Conservation (phyloP, 2,797 vertebrate species). For the Hapalemur alaotrensis region DNA sequence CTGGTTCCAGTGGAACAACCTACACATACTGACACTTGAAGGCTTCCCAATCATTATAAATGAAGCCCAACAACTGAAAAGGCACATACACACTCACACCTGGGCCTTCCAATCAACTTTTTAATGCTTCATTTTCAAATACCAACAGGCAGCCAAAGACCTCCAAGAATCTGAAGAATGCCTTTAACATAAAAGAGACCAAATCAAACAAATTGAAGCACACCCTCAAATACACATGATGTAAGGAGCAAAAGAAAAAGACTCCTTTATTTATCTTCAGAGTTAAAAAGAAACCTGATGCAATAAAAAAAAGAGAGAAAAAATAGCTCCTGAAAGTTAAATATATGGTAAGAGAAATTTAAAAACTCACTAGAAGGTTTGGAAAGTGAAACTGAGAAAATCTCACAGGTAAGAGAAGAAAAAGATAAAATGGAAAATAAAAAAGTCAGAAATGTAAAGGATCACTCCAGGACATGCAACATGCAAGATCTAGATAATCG, state of each 20-base stretch:
- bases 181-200: conserved; percentile 15
- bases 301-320: not conserved
- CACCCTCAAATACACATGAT: not conserved
- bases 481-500: not conserved
- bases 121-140: conserved; percentile 36
- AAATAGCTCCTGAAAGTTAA: not conserved
- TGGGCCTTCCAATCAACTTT: not conserved
- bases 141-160: not conserved
- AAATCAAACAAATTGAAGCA: conserved; percentile 29
- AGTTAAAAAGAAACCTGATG: not conserved
- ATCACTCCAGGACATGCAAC: not conserved
- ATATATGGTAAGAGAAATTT: not conserved
- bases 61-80: not conserved
- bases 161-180: not conserved
- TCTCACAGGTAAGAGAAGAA: not conserved
- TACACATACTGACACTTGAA: not conserved
- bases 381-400: not conserved
- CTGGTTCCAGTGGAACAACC: not conserved
- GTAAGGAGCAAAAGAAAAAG: not conserved
- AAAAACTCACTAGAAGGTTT: not conserved
- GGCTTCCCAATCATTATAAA: not conserved
- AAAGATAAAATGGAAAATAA: not conserved
- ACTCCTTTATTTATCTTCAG: not conserved
- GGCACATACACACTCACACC: not conserved
- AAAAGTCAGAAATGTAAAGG: not conserved